These are phyloP conservation scores for Homalodisca vitripennis DNA, from an alignment of 1,140 invertebrate genomes.

Conservation along the genomic window DNA sequence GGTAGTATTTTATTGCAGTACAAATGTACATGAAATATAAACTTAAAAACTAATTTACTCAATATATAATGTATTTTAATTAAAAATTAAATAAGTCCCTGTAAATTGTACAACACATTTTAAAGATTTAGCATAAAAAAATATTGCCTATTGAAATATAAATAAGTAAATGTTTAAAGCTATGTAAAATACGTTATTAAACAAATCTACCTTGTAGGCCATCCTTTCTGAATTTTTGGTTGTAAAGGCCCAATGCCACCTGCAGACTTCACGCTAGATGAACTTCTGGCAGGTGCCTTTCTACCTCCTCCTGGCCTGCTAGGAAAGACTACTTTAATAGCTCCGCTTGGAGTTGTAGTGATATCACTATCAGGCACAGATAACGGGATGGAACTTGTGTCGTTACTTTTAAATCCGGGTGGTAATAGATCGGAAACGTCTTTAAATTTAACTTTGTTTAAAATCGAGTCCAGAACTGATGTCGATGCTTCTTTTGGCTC, in stretches of 20 bases:
- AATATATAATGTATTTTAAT: too few relatives aligned
- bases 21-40: too few relatives aligned
- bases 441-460: conserved; percentile 53
- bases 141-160: too few relatives aligned
- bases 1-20: too few relatives aligned
- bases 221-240: conserved; percentile 73
- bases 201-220: conserved; percentile 68
- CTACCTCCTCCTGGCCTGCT: conserved; percentile 69
- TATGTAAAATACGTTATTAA: too few relatives aligned
- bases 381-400: conserved; percentile 26
- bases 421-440: conserved; percentile 59
- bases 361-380: conserved; percentile 41
- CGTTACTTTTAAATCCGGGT: conserved; percentile 55
- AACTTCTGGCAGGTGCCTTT: conserved; percentile 56
- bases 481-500: conserved; percentile 35
- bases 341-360: conserved; percentile 45
- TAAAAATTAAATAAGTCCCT: too few relatives aligned
- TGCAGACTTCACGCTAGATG: conserved; percentile 55
- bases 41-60: too few relatives aligned
- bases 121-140: too few relatives aligned
- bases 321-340: conserved; percentile 72
- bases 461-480: conserved; percentile 37
- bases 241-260: conserved; percentile 42
- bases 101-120: too few relatives aligned
- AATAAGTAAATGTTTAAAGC: too few relatives aligned